Conservation (phyloP, 2,113 vertebrate species). For the Amblyornis subalaris region DNA sequence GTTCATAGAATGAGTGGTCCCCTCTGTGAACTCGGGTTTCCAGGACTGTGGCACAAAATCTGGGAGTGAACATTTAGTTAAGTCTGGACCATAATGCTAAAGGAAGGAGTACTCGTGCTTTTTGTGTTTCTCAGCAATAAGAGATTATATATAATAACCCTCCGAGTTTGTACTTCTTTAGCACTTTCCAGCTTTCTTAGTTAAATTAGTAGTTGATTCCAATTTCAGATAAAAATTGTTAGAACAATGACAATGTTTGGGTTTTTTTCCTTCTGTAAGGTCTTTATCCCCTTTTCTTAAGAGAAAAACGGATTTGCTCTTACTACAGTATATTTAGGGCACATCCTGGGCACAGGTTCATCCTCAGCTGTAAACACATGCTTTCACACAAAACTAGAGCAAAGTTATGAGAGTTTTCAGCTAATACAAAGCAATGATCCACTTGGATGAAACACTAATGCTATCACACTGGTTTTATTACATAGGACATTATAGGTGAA, state of each 20-base stretch:
- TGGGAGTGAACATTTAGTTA: not conserved
- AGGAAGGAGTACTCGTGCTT: not conserved
- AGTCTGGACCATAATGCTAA: not conserved
- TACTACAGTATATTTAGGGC: not conserved
- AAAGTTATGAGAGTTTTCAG: not conserved
- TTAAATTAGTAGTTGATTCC: not conserved
- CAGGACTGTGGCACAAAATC: not conserved
- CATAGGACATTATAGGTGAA: not conserved
- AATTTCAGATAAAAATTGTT: not conserved
- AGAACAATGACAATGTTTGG: not conserved
- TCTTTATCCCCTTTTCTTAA: not conserved
- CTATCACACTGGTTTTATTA: not conserved
- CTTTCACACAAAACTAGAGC: not conserved
- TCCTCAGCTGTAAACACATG: not conserved
- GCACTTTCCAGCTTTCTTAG: not conserved
- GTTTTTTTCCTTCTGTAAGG: not conserved
- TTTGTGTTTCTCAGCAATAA: not conserved
- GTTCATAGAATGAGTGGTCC: not conserved
- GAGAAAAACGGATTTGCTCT: not conserved
- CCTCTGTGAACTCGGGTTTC: not conserved
- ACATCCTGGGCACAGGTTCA: not conserved
- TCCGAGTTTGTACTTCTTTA: not conserved
- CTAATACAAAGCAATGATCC: not conserved
- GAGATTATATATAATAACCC: not conserved
- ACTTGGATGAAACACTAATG: not conserved